Base-by-base conservation (phyloP, 1,140 invertebrate genomes). In the Drosophila kanapiae region DNA sequence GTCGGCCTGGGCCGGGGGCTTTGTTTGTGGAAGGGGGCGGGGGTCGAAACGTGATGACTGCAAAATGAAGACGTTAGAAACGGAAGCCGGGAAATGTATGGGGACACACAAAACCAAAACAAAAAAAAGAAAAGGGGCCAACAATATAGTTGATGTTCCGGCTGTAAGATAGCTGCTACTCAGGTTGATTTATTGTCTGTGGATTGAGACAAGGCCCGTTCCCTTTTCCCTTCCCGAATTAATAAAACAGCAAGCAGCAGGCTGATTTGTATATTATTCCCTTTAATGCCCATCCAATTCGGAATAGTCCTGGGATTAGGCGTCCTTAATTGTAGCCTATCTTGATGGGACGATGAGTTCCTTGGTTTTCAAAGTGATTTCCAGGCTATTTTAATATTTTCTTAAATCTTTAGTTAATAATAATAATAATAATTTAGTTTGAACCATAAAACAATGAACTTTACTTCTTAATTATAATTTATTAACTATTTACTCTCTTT, bases 1-100 rank as follows among this genome's bases (percentile, higher is more conserved):
- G 35, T 45, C 13, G 45, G 27, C 7, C n/a, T 33, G 18, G 35
- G n/a, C 23, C 3, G 23, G 40, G 6, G n/a, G 37, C 1, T 23
- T 23, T 23, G 23, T 23, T 23, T 23, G 23, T 23, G 37, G 7
- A 54, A 29, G 4, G 11, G 14, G n/a, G 33, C 27, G 42, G 67
- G 37, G 59, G 14, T 9, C 13, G 42, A 48, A 65, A 84, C 82
- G 82, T 84, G 82, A 79, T 49, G 78, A 82, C 75, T 78, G 78
- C 63, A 83, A 82, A 82, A 83, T 68, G 71, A 80, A 75, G 77
- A 74, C 69, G 48, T 70, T 70, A 33, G 63, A 37, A 64, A 11
- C 48, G 48, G 23, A 56, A 23, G 38, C 31, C 45, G 8, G 47
- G 11, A 65, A 69, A 23, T 62, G 65, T 49, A 37, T 48, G 65